Conservation (phyloP, 2,888 invertebrate species). For the Drymonia ruficornis region DNA sequence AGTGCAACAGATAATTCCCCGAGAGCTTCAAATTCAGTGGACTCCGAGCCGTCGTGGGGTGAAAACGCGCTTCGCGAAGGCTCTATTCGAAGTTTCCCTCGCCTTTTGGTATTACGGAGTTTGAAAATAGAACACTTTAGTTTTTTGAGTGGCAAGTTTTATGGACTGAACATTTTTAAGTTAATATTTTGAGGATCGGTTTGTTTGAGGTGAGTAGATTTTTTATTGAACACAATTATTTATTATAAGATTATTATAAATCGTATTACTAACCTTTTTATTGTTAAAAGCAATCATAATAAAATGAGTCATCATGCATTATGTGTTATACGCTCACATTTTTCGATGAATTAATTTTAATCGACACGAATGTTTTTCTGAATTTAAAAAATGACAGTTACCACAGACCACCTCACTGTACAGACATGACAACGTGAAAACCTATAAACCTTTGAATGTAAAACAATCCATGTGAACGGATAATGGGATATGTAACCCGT, state of each 20-base stretch:
- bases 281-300: too few species aligned
- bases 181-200: conserved; percentile 11
- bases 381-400: too few species aligned
- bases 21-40: conserved; percentile 59
- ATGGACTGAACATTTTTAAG: conserved; percentile 40
- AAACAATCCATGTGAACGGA: conserved; percentile 18
- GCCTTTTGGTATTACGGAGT: conserved; percentile 49
- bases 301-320: too few species aligned
- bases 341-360: too few species aligned
- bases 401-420: neutral
- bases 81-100: conserved; percentile 52
- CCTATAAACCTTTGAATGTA: conserved; percentile 8
- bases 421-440: conserved; percentile 1
- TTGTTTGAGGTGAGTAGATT: conserved; percentile 44
- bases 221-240: neutral
- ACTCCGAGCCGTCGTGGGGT: conserved; percentile 45
- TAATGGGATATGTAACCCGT: conserved; percentile 23
- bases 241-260: neutral
- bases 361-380: too few species aligned
- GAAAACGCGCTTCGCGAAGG: conserved; percentile 42
- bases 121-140: conserved; percentile 46
- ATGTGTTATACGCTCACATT: too few species aligned
- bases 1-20: conserved; percentile 61
- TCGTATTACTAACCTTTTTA: too few species aligned
- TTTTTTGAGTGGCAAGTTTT: conserved; percentile 50